Conservation (phyloP, 2,113 vertebrate genomes). For the Phylloscopus trochiloides region DNA sequence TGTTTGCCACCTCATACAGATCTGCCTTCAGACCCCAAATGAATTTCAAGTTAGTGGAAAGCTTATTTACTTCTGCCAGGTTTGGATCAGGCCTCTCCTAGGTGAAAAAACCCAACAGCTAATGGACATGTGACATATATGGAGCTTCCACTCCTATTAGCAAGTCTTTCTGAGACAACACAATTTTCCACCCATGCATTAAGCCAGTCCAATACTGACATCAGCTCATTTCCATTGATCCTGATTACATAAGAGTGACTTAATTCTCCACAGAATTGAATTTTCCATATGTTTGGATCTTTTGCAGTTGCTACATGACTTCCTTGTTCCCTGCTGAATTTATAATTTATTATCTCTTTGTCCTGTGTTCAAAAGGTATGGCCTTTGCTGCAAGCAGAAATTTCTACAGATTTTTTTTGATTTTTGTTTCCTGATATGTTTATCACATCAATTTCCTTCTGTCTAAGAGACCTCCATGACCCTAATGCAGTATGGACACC, state of each 20-base stretch:
- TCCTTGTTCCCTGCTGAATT: constrained; percentile 28
- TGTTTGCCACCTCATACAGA: not conserved
- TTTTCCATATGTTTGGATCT: constrained; percentile 57
- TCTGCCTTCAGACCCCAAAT: not conserved
- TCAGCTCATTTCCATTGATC: constrained; percentile 55
- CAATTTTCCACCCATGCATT: constrained; percentile 51
- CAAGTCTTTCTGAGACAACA: not conserved
- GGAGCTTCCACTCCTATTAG: not conserved
- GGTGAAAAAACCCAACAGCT: not conserved
- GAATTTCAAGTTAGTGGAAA: not conserved
- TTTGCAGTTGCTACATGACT: constrained; percentile 20
- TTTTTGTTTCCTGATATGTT: not conserved
- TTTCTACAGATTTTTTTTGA: not conserved
- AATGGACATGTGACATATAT: not conserved
- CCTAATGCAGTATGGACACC: not conserved
- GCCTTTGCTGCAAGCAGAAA: not conserved
- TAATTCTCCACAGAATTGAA: constrained; percentile 48
- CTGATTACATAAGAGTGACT: constrained; percentile 49
- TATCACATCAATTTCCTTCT: not conserved
- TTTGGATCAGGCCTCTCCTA: not conserved
- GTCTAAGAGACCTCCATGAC: not conserved
- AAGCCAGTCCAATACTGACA: constrained; percentile 59
- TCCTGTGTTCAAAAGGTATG: not conserved
- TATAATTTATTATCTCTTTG: not conserved
- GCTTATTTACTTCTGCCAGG: not conserved